Percentiles rank a stretch among this genome's conserved stretches.
phyloP scores from a whole-genome alignment of 2,888 invertebrate species.

The Malachius bipustulatus region DNA sequence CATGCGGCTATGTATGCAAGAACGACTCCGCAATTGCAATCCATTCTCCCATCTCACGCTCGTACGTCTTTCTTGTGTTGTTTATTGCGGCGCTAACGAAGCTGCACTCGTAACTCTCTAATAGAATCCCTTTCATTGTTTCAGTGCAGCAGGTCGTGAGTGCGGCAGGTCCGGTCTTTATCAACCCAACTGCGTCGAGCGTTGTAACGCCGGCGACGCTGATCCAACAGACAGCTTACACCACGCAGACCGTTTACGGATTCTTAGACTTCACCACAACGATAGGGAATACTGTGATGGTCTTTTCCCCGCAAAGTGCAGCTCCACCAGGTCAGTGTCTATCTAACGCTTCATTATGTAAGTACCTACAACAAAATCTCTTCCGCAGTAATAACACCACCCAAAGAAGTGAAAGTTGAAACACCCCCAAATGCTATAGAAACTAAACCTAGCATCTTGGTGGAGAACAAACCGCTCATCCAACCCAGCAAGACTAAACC shows the following conservation, averaged over 20 bases:
- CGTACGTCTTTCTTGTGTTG: too few species aligned
- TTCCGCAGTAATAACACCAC: conserved; percentile 11
- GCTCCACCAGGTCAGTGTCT: conserved; percentile 59
- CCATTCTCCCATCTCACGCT: too few species aligned
- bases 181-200: conserved; percentile 2
- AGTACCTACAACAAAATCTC: too few species aligned
- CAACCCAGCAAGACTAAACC: conserved; percentile 38
- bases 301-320: conserved; percentile 81
- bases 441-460: conserved; percentile 23
- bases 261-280: conserved; percentile 90
- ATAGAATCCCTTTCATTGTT: too few species aligned
- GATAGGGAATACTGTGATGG: conserved; percentile 88
- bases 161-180: conserved; percentile 6
- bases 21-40: too few species aligned
- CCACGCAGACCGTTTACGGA: conserved; percentile 87
- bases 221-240: conserved; percentile 38
- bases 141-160: too few species aligned
- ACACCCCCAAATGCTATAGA: conserved; percentile 21
- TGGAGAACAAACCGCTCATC: conserved; percentile 27
- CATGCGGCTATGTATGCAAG: too few species aligned
- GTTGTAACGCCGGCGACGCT: neutral
- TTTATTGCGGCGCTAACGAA: too few species aligned
- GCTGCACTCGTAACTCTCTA: too few species aligned
- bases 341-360: too few species aligned
- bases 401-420: conserved; percentile 12